Percentiles rank a stretch among this genome's conserved stretches.
Evolutionary conservation across 2,113 vertebrate species (phyloP).

Genomic region (Poecile atricapillus): DNA sequence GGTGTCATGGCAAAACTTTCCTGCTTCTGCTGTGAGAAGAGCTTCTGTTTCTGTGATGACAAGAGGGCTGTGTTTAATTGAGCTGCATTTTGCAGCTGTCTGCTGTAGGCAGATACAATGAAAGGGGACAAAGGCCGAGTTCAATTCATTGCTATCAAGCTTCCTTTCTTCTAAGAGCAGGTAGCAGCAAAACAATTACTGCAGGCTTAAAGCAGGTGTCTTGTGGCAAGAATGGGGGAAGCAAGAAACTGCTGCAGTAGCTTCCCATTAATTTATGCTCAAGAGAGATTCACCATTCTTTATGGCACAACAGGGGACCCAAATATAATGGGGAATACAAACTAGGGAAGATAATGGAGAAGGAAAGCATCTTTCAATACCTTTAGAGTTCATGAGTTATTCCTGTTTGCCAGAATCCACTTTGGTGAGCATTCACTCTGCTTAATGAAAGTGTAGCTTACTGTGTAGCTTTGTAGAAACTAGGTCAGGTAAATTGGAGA

Average conservation of each 20-base stretch:
- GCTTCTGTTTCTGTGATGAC: not conserved
- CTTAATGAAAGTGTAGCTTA: not conserved
- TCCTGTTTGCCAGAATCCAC: not conserved
- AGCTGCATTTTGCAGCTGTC: not conserved
- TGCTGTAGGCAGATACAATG: constrained; percentile 36
- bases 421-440: not conserved
- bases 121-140: not conserved
- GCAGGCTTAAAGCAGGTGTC: not conserved
- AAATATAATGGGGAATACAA: constrained; percentile 21
- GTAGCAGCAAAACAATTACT: constrained; percentile 16
- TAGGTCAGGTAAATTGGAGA: constrained; percentile 15
- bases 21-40: not conserved
- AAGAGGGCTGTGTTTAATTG: constrained; percentile 34
- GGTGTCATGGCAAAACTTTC: constrained; percentile 34
- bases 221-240: not conserved
- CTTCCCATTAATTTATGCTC: constrained; percentile 30
- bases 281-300: not conserved
- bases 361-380: not conserved
- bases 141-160: not conserved
- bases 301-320: not conserved
- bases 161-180: constrained; percentile 5
- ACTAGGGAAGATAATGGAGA: constrained; percentile 6
- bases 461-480: not conserved
- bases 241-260: not conserved
- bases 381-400: not conserved